Evolutionary conservation across 1,140 invertebrate species (phyloP).

Genomic region (Pogonomyrmex californicus): DNA sequence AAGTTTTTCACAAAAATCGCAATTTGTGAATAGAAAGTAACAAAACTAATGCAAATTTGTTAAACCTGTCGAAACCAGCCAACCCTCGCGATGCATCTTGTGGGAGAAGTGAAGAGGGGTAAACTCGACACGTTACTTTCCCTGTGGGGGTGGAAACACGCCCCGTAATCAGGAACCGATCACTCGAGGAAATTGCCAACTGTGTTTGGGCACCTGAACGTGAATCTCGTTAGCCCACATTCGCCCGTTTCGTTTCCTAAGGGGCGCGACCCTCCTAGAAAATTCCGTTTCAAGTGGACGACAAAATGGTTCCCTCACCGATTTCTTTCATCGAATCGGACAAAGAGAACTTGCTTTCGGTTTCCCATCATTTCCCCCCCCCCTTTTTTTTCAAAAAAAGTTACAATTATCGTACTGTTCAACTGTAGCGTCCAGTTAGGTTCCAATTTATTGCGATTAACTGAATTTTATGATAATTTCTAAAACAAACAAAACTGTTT

Average conservation of each 20-base stretch:
- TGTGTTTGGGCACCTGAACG: slow-evolving; percentile 74
- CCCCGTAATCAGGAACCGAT: slow-evolving; percentile 80
- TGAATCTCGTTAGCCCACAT: slow-evolving; percentile 77
- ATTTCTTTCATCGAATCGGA: slow-evolving; percentile 45
- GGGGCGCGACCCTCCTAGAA: slow-evolving; percentile 42
- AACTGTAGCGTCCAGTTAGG: not conserved
- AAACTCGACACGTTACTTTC: slow-evolving; percentile 46
- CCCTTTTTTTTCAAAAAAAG: not conserved
- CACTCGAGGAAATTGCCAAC: slow-evolving; percentile 76
- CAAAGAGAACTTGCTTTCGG: slow-evolving; percentile 33
- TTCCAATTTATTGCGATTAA: not conserved
- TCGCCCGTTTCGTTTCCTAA: slow-evolving; percentile 49
- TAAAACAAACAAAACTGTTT: not conserved
- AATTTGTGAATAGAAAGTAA: not conserved
- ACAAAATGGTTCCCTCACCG: slow-evolving; percentile 49
- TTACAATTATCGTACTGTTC: not conserved
- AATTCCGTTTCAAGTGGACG: slow-evolving; percentile 58
- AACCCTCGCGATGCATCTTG: not conserved
- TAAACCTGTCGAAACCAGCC: slow-evolving; percentile 28
- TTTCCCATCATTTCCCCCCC: not conserved
- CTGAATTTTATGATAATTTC: not conserved
- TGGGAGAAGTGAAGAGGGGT: not conserved
- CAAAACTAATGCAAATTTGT: slow-evolving; percentile 1
- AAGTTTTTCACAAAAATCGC: slow-evolving; percentile 7
- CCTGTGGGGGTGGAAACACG: slow-evolving; percentile 41